A percentile compares a stretch with the other conserved stretches of the same genome.
Evolutionary conservation across 1,140 invertebrate genomes (phyloP).

Genomic region (Scylla paramamosain): DNA sequence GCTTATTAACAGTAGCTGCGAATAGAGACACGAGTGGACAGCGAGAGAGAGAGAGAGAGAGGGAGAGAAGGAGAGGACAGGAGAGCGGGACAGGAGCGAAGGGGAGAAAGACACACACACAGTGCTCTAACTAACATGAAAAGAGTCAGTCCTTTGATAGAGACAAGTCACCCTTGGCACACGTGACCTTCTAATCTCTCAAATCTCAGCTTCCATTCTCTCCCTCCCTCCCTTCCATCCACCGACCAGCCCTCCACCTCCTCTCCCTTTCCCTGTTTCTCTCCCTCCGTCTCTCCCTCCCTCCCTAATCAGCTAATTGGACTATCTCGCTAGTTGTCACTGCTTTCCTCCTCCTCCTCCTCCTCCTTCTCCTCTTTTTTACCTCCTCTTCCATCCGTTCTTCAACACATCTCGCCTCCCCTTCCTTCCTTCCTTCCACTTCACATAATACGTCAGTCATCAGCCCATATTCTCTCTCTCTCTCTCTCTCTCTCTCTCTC

Average conservation of each 20-base stretch:
- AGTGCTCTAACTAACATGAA: no score
- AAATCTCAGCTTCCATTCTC: no score
- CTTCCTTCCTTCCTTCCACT: slow-evolving; percentile 9
- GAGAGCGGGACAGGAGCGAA: no score
- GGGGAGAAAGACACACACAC: no score
- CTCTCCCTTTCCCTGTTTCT: background rate
- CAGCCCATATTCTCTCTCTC: background rate
- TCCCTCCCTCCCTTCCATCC: background rate
- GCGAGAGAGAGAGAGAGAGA: no score
- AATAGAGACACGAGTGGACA: no score
- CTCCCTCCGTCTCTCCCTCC: background rate
- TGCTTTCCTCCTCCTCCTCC: background rate
- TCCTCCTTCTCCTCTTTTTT: background rate
- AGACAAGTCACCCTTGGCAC: background rate
- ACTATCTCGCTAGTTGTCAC: background rate
- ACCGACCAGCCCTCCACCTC: background rate
- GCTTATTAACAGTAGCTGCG: no score
- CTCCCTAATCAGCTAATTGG: slow-evolving; percentile 22
- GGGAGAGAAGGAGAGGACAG: no score
- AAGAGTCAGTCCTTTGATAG: no score
- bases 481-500: background rate
- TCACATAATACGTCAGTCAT: background rate
- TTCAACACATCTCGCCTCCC: background rate
- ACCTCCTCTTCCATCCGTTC: no score
- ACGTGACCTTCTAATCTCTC: slow-evolving; percentile 3